Evolutionary conservation across 2,797 vertebrate genomes (phyloP).

Genomic region (Gymnodraco acuticeps): DNA sequence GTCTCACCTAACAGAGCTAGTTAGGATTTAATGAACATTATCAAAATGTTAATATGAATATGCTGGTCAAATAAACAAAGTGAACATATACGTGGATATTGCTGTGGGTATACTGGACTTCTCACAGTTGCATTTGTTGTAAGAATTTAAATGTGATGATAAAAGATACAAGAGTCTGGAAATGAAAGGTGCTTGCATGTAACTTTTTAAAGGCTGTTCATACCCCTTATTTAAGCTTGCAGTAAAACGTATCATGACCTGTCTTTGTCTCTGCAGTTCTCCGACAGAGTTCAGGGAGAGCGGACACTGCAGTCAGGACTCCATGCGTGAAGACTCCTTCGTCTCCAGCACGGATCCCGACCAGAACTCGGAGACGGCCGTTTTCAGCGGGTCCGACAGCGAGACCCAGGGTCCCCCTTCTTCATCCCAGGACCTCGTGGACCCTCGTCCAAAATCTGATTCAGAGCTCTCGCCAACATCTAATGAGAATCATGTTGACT

Average conservation of each 20-base stretch:
- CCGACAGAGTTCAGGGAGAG: conserved; percentile 64
- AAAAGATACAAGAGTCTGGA: too few species aligned
- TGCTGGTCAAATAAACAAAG: too few species aligned
- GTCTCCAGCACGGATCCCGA: conserved; percentile 72
- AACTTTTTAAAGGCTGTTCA: too few species aligned
- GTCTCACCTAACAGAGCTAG: too few species aligned
- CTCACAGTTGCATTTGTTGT: too few species aligned
- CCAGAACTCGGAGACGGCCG: conserved; percentile 66
- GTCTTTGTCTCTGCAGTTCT: conserved; percentile 45
- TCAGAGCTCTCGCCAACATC: conserved; percentile 26
- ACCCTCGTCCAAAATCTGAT: conserved; percentile 25
- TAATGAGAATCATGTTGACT: conserved; percentile 1
- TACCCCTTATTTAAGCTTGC: neutral
- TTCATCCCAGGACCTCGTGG: conserved; percentile 22
- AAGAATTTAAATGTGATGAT: too few species aligned
- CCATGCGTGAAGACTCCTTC: conserved; percentile 80
- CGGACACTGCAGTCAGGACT: conserved; percentile 81
- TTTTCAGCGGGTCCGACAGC: conserved; percentile 73
- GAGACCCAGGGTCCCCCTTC: conserved; percentile 50
- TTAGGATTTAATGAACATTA: too few species aligned
- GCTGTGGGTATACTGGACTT: too few species aligned
- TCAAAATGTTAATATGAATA: too few species aligned
- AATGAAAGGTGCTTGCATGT: too few species aligned
- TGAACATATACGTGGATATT: too few species aligned
- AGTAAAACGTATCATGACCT: neutral